A percentile compares a stretch with the other conserved stretches of the same genome.
These are phyloP conservation scores for Meloidogyne hapla DNA, from an alignment of 1,140 invertebrate species.

Conservation along the genomic window DNA sequence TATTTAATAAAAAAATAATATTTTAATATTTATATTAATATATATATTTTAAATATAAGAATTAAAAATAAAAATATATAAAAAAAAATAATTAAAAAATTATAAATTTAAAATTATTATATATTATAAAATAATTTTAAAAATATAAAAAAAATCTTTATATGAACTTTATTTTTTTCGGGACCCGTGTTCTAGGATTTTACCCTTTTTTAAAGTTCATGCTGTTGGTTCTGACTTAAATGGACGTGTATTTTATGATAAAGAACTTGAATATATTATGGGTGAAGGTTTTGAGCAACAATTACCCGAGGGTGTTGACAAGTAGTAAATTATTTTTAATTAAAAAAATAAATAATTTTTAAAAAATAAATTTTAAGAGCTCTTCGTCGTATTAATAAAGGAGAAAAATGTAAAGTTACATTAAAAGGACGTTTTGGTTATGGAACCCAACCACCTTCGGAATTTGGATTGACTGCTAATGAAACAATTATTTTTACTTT, in stretches of 20 bases:
- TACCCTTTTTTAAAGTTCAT: conserved; percentile 75
- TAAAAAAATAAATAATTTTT: conserved; percentile 7
- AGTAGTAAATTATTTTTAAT: conserved; percentile 5
- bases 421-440: conserved; percentile 79
- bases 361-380: conserved; percentile 66
- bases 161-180: too few species aligned
- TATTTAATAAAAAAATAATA: too few species aligned
- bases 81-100: too few species aligned
- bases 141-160: too few species aligned
- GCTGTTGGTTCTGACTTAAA: conserved; percentile 71
- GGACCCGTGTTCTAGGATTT: too few species aligned
- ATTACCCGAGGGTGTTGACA: conserved; percentile 80
- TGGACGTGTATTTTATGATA: conserved; percentile 72
- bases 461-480: conserved; percentile 77
- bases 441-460: conserved; percentile 73
- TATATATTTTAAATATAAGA: too few species aligned
- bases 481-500: conserved; percentile 74
- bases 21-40: too few species aligned
- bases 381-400: conserved; percentile 77
- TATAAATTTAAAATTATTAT: too few species aligned
- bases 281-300: conserved; percentile 79
- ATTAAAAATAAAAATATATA: too few species aligned
- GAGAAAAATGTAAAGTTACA: conserved; percentile 77
- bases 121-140: too few species aligned
- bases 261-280: conserved; percentile 79